Conservation (phyloP, 2,888 invertebrate species). For the Dinocampus coccinellae region DNA sequence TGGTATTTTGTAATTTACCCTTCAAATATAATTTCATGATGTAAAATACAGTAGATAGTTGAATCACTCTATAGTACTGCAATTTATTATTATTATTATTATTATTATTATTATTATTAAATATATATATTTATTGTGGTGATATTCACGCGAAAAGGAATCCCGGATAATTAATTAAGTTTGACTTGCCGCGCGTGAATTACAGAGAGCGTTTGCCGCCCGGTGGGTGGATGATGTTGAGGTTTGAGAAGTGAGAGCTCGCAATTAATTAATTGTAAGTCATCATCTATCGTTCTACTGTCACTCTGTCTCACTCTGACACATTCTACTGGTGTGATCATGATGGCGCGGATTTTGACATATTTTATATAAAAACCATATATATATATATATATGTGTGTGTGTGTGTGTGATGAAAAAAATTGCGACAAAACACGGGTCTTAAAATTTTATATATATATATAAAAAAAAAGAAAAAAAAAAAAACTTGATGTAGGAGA, state of each 20-base stretch:
- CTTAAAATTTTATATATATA: too few relatives aligned
- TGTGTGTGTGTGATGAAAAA: neutral
- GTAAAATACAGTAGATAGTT: neutral
- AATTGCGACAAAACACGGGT: too few relatives aligned
- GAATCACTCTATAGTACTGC: constrained; percentile 16
- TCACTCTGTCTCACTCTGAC: constrained; percentile 43
- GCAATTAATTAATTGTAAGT: constrained; percentile 68
- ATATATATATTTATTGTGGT: neutral
- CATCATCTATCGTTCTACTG: constrained; percentile 43
- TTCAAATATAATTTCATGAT: neutral
- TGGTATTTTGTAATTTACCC: neutral
- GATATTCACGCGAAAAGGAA: constrained; percentile 26
- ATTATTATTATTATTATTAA: neutral
- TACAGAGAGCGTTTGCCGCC: constrained; percentile 44
- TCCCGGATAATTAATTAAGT: constrained; percentile 64
- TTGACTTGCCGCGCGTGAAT: constrained; percentile 66
- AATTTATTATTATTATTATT: neutral
- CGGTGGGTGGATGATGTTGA: neutral
- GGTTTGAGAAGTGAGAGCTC: constrained; percentile 38
- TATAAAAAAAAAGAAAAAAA: constrained; percentile 19
- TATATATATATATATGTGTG: neutral
- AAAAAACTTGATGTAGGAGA: too few relatives aligned
- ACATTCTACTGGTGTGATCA: constrained; percentile 15
- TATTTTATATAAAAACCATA: constrained; percentile 52
- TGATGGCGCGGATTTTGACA: constrained; percentile 62